Evolutionary conservation across 2,888 invertebrate species (phyloP).

Genomic region (Clostera curtula): DNA sequence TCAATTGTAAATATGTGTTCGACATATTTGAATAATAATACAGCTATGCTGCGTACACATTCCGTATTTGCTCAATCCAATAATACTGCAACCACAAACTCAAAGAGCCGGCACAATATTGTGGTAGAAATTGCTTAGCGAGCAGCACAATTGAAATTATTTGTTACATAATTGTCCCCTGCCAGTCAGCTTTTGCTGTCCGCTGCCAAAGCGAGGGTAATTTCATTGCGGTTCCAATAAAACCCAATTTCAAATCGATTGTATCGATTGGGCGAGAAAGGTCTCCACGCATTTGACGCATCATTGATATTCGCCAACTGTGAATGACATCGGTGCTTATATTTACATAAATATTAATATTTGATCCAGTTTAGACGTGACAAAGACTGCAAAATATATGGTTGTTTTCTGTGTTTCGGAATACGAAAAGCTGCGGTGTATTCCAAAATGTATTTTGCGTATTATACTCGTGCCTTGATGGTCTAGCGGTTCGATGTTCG

Average conservation of each 20-base stretch:
- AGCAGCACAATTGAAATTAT: conserved; percentile 20
- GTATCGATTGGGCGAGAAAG: conserved; percentile 25
- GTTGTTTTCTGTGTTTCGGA: conserved; percentile 4
- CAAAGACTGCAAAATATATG: conserved; percentile 9
- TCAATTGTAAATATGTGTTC: no score
- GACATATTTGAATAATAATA: no score
- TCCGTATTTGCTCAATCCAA: no score
- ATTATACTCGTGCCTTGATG: no score
- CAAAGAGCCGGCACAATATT: no score
- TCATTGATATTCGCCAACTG: conserved; percentile 33
- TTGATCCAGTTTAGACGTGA: conserved; percentile 6
- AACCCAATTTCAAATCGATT: conserved; percentile 26
- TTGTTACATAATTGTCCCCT: conserved; percentile 23
- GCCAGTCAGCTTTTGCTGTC: conserved; percentile 34
- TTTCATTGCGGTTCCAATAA: conserved; percentile 31
- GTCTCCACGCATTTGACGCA: conserved; percentile 20
- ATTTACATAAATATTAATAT: conserved; percentile 26
- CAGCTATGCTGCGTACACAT: no score
- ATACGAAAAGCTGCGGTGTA: no score
- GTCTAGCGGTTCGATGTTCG: no score
- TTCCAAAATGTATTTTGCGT: no score
- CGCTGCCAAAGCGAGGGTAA: conserved; percentile 22
- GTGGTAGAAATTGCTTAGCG: no score
- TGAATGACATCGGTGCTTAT: conserved; percentile 24
- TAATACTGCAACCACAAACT: no score